Evolutionary conservation across 2,888 invertebrate species (phyloP).

Genomic region (Palloptera scutellata): DNA sequence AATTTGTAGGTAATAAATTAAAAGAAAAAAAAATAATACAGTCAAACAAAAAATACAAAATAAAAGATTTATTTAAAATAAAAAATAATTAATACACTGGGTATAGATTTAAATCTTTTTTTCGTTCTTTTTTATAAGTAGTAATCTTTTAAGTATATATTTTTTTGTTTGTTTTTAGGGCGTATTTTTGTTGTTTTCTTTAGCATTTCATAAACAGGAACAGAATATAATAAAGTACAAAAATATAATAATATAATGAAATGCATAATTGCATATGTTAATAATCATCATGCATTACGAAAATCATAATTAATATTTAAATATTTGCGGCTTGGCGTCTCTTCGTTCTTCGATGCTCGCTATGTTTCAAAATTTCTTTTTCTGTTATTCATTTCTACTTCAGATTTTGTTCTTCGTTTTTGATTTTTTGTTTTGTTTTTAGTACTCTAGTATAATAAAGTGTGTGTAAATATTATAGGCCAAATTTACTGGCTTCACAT

Average conservation of each 20-base stretch:
- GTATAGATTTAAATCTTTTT: slow-evolving; percentile 12
- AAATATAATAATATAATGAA: slow-evolving; percentile 23
- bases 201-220: slow-evolving; percentile 24
- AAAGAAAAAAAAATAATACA: slow-evolving; percentile 32
- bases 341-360: slow-evolving; percentile 7
- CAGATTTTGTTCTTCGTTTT: neutral
- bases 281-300: neutral
- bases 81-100: slow-evolving; percentile 18
- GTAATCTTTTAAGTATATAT: slow-evolving; percentile 33
- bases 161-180: neutral
- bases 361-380: slow-evolving; percentile 5
- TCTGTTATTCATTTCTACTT: slow-evolving; percentile 1
- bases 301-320: neutral
- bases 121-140: slow-evolving; percentile 33
- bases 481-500: slow-evolving; percentile 20
- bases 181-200: slow-evolving; percentile 18
- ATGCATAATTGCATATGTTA: slow-evolving; percentile 17
- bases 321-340: no score
- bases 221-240: slow-evolving; percentile 32
- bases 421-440: neutral
- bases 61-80: slow-evolving; percentile 10
- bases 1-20: slow-evolving; percentile 23
- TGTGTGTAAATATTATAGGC: slow-evolving; percentile 31
- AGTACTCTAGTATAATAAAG: slow-evolving; percentile 7
- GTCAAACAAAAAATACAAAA: slow-evolving; percentile 11